phyloP scores from a whole-genome alignment of 2,888 invertebrate species.

The Caenorhabditis doughertyi region DNA sequence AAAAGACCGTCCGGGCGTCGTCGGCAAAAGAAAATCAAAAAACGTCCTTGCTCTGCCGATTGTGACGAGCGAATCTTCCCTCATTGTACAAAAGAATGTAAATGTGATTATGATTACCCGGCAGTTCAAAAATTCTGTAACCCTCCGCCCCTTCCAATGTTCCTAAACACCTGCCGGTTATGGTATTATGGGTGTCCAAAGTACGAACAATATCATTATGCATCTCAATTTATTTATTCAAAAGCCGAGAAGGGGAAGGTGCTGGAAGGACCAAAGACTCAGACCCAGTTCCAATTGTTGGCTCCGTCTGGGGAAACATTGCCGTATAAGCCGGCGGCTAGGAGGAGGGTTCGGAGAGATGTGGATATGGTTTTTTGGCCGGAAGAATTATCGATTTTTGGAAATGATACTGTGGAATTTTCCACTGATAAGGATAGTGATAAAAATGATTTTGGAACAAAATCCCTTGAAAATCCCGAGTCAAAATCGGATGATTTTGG shows the following conservation, averaged over 20 bases:
- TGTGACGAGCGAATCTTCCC: constrained; percentile 71
- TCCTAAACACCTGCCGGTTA: constrained; percentile 78
- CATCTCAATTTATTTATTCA: constrained; percentile 79
- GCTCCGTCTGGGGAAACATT: constrained; percentile 67
- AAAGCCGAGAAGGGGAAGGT: constrained; percentile 80
- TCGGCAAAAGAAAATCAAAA: constrained; percentile 28
- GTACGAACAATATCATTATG: constrained; percentile 78
- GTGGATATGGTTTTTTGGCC: constrained; percentile 56
- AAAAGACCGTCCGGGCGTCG: not conserved
- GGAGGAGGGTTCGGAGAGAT: not conserved
- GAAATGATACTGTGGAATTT: constrained; percentile 14
- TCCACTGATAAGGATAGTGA: too few relatives aligned
- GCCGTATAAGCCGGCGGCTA: constrained; percentile 59
- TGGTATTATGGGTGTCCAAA: constrained; percentile 80
- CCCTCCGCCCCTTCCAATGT: constrained; percentile 78
- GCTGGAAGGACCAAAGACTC: constrained; percentile 69
- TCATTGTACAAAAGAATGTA: constrained; percentile 73
- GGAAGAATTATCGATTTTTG: not conserved
- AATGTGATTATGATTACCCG: constrained; percentile 78
- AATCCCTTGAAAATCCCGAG: too few relatives aligned
- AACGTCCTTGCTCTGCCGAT: constrained; percentile 74
- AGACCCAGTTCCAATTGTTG: constrained; percentile 64
- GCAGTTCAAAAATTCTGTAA: constrained; percentile 79
- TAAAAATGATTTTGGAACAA: too few relatives aligned
- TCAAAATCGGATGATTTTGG: too few relatives aligned